These are phyloP conservation scores for Eriosoma lanigerum DNA, from an alignment of 1,140 invertebrate genomes.

Conservation along the genomic window DNA sequence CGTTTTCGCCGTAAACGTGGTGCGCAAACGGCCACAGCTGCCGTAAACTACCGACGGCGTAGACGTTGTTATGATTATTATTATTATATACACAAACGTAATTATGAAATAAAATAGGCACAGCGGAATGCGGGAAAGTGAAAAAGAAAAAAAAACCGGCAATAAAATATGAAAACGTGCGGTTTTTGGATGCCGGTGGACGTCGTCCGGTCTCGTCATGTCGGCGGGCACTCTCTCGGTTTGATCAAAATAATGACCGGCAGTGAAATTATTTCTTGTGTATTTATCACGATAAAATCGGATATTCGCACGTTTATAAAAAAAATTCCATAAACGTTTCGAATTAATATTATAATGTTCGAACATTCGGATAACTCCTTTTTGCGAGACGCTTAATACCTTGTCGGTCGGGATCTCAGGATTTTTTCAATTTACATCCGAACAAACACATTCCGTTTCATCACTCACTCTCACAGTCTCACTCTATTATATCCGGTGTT, in stretches of 20 bases:
- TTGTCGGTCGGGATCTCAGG: too few species aligned
- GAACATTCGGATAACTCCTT: too few species aligned
- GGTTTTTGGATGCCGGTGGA: not conserved
- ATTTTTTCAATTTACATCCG: too few species aligned
- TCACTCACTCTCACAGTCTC: too few species aligned
- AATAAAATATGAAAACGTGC: conserved; percentile 3
- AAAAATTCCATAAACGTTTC: too few species aligned
- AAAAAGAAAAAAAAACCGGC: not conserved
- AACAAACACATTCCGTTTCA: too few species aligned
- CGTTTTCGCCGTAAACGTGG: not conserved
- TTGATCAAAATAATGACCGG: not conserved
- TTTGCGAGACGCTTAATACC: too few species aligned
- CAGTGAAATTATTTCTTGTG: not conserved
- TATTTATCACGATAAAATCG: too few species aligned
- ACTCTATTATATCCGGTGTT: too few species aligned
- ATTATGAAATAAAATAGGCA: conserved; percentile 28
- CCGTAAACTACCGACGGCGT: conserved; percentile 19
- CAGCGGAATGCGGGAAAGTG: not conserved
- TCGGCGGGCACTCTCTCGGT: not conserved
- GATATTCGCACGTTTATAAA: too few species aligned
- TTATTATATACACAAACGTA: not conserved
- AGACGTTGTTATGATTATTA: not conserved
- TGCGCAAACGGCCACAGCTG: conserved; percentile 27
- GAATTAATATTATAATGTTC: too few species aligned
- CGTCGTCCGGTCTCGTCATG: not conserved